phyloP scores from a whole-genome alignment of 2,113 vertebrate genomes.

The Fregetta grallaria region DNA sequence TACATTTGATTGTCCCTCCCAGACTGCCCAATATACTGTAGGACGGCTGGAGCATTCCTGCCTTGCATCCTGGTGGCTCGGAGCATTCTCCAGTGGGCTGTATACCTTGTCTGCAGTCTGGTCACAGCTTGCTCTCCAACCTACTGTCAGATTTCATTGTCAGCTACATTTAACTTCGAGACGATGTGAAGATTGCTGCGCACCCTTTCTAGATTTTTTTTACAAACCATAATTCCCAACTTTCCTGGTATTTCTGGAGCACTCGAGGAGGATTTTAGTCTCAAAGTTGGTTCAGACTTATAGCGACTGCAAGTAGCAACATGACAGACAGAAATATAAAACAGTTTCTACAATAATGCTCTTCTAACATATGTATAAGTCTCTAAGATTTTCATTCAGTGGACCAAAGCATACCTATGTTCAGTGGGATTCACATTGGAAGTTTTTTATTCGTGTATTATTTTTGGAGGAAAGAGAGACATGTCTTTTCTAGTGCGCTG shows the following conservation, averaged over 20 bases:
- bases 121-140: background rate
- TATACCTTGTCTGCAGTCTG: background rate
- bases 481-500: background rate
- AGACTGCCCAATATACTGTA: background rate
- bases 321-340: background rate
- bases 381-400: background rate
- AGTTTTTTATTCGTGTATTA: background rate
- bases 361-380: background rate
- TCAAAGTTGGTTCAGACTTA: background rate
- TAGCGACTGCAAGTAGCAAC: background rate
- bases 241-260: background rate
- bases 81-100: background rate
- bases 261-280: background rate
- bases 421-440: background rate
- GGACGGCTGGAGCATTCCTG: background rate
- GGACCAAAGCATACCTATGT: background rate
- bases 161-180: background rate
- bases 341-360: background rate
- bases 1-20: background rate
- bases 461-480: background rate
- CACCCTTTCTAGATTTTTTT: background rate
- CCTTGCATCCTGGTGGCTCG: fast-evolving
- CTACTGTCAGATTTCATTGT: background rate
- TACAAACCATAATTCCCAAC: background rate
- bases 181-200: background rate